Conservation (phyloP, 2,113 vertebrate genomes). For the Puntigrus tetrazona region DNA sequence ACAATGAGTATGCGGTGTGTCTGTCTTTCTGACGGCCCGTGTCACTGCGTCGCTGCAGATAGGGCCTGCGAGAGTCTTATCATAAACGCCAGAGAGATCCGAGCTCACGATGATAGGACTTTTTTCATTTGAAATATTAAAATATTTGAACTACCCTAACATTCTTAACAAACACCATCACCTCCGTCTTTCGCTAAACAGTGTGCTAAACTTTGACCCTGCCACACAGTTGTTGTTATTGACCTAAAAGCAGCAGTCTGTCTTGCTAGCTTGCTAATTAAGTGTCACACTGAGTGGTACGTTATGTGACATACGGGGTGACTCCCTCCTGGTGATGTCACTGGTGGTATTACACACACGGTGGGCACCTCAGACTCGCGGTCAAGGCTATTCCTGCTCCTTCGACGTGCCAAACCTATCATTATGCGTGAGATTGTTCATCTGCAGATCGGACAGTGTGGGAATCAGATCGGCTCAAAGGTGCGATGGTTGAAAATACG, state of each 20-base stretch:
- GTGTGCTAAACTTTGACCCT: neutral
- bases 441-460: slow-evolving; percentile 96
- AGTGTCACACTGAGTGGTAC: slow-evolving; percentile 48
- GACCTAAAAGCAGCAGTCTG: neutral
- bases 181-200: too few species aligned
- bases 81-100: slow-evolving; percentile 30
- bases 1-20: slow-evolving; percentile 31
- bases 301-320: slow-evolving; percentile 22
- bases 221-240: neutral
- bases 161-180: neutral
- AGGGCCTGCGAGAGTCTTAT: slow-evolving; percentile 53
- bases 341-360: slow-evolving; percentile 61
- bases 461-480: slow-evolving; percentile 97
- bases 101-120: neutral
- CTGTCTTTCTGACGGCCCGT: slow-evolving; percentile 24
- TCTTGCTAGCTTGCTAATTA: neutral
- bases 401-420: slow-evolving; percentile 51
- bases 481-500: slow-evolving; percentile 67
- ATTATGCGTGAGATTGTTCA: slow-evolving; percentile 97
- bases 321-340: slow-evolving; percentile 71
- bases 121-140: neutral
- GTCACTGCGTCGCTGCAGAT: slow-evolving; percentile 28
- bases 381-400: slow-evolving; percentile 53
- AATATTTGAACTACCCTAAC: neutral
- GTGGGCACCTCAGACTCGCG: slow-evolving; percentile 44